phyloP scores from a whole-genome alignment of 2,113 vertebrate species.

The Cyprinodon tularosa region DNA sequence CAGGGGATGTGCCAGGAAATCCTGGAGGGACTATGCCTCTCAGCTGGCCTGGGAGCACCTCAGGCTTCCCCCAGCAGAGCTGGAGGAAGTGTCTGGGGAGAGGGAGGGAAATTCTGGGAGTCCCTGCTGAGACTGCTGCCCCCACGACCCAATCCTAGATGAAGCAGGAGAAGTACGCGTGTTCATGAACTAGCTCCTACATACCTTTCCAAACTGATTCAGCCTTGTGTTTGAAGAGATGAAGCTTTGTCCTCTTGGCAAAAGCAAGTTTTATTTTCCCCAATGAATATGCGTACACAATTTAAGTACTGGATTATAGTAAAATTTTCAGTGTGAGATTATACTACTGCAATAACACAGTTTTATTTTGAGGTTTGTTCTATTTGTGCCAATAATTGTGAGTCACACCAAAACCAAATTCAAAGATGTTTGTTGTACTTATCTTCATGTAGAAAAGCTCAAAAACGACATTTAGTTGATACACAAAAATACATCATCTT shows the following conservation, averaged over 20 bases:
- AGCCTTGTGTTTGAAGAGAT: neutral
- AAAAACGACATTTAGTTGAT: neutral
- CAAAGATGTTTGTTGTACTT: neutral
- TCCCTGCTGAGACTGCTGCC: too few species aligned
- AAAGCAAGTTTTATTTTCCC: neutral
- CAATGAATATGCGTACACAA: neutral
- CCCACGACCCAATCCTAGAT: too few species aligned
- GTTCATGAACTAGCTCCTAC: too few species aligned
- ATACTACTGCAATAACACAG: neutral
- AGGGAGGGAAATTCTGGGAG: too few species aligned
- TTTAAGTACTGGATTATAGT: neutral
- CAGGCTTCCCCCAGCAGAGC: too few species aligned
- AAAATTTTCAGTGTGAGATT: neutral
- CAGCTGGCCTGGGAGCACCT: too few species aligned
- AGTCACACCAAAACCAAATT: neutral
- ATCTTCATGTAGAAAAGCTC: neutral
- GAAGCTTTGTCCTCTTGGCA: neutral
- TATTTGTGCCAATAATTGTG: neutral
- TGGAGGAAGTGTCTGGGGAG: too few species aligned
- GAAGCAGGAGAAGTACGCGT: too few species aligned
- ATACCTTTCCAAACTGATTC: too few species aligned
- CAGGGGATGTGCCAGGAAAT: too few species aligned
- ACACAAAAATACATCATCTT: conserved; percentile 7
- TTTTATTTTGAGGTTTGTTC: neutral
- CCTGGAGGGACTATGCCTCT: too few species aligned